These are phyloP conservation scores for Apomyelois bistriatella DNA, from an alignment of 2,888 invertebrate species.

Conservation along the genomic window DNA sequence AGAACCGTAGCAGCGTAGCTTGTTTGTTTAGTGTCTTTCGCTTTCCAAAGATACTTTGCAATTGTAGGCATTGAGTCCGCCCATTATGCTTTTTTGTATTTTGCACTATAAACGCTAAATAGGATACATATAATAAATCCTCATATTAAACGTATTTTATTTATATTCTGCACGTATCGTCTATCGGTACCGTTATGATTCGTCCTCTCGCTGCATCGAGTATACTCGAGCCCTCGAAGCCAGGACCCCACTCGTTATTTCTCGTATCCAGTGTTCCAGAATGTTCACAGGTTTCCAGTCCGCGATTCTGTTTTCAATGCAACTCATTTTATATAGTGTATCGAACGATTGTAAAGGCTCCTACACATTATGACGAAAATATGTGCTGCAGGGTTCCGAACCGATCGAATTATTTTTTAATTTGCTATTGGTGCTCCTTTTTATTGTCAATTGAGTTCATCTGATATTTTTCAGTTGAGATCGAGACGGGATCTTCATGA, in stretches of 20 bases:
- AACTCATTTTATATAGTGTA: constrained; percentile 47
- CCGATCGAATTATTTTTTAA: too few species aligned
- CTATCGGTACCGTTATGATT: not conserved
- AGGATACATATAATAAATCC: not conserved
- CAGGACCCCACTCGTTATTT: constrained; percentile 43
- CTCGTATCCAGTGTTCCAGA: constrained; percentile 52
- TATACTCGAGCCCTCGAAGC: constrained; percentile 6
- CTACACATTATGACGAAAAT: not conserved
- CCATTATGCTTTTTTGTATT: too few species aligned
- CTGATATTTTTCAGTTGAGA: too few species aligned
- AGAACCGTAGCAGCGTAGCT: too few species aligned
- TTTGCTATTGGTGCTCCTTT: too few species aligned
- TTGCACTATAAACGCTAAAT: too few species aligned
- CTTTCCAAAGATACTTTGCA: too few species aligned
- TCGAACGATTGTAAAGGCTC: constrained; percentile 26
- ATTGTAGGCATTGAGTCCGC: too few species aligned
- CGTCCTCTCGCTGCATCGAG: not conserved
- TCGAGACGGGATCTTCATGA: too few species aligned
- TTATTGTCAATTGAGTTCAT: too few species aligned
- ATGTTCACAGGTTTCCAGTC: constrained; percentile 52
- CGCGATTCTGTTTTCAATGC: constrained; percentile 50
- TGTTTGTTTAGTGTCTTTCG: too few species aligned
- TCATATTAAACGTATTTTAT: not conserved
- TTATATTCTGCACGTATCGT: not conserved
- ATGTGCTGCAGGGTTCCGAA: not conserved